phyloP scores from a whole-genome alignment of 2,888 invertebrate genomes.

The Vanessa cardui region DNA sequence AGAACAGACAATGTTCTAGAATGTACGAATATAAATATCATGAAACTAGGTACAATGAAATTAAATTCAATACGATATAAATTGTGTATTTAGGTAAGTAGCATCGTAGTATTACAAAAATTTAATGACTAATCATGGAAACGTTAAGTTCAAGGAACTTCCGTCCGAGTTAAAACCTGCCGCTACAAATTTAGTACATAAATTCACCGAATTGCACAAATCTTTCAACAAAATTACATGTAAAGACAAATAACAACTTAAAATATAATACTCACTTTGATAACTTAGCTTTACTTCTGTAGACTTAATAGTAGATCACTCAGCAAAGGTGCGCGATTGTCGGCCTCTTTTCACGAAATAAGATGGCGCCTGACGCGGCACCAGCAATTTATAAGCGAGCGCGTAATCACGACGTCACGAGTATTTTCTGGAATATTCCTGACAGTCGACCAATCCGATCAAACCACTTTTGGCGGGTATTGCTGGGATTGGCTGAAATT shows the following conservation, averaged over 20 bases:
- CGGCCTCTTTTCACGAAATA: slow-evolving; percentile 75
- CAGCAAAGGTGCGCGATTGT: slow-evolving; percentile 79
- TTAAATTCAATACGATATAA: no score
- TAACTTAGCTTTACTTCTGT: slow-evolving; percentile 51
- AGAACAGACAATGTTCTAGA: neutral
- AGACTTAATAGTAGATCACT: slow-evolving; percentile 69
- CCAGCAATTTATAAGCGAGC: slow-evolving; percentile 56
- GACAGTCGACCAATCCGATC: slow-evolving; percentile 57
- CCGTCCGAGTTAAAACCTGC: slow-evolving; percentile 16
- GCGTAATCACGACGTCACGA: slow-evolving; percentile 68
- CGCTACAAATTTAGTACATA: neutral
- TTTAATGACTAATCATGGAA: slow-evolving; percentile 31
- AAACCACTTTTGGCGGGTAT: slow-evolving; percentile 43
- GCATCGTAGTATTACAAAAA: neutral
- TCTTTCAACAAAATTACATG: no score
- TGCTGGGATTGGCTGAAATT: slow-evolving; percentile 58
- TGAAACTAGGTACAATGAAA: no score
- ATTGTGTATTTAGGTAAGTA: neutral
- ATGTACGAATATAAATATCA: no score
- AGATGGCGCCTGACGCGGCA: slow-evolving; percentile 58
- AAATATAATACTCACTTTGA: slow-evolving; percentile 61
- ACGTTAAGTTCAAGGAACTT: slow-evolving; percentile 44
- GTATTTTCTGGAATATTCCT: slow-evolving; percentile 76
- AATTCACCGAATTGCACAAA: no score
- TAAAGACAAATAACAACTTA: slow-evolving; percentile 11